Evolutionary conservation across 2,797 vertebrate genomes (phyloP).

Genomic region (Ciconia nigra): DNA sequence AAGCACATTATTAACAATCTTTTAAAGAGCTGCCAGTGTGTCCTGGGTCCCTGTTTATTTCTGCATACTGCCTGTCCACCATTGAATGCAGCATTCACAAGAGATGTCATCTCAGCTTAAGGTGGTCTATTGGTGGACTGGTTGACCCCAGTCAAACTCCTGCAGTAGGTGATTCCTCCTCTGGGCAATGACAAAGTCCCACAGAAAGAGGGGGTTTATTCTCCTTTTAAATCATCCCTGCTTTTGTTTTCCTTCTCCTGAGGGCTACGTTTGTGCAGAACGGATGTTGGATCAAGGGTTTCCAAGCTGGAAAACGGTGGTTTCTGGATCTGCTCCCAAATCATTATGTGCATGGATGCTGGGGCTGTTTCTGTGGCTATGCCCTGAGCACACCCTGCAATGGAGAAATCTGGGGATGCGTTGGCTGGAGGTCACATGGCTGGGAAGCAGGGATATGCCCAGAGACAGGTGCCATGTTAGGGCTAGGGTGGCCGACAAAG

Average conservation of each 20-base stretch:
- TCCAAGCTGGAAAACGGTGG: neutral
- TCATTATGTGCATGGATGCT: neutral
- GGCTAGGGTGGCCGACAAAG: neutral
- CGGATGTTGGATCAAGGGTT: neutral
- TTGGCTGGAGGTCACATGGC: neutral
- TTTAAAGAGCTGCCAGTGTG: constrained; percentile 45
- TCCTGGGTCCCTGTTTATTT: neutral
- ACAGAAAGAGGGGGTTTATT: neutral
- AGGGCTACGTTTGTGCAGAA: neutral
- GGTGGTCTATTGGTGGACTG: neutral
- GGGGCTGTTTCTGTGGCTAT: neutral
- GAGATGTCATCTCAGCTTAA: neutral
- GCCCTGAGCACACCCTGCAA: fast-evolving
- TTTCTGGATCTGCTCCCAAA: neutral
- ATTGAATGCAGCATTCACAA: neutral
- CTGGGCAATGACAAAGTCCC: neutral
- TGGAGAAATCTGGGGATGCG: neutral
- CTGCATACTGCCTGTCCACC: neutral
- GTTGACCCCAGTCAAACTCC: neutral
- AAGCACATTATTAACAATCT: constrained; percentile 31
- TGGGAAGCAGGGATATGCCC: neutral
- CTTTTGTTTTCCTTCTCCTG: neutral
- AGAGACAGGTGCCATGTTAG: neutral
- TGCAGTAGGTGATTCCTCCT: neutral
- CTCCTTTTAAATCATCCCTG: neutral